Evolutionary conservation across 2,797 vertebrate genomes (phyloP).

Genomic region (Anguilla pacifica): DNA sequence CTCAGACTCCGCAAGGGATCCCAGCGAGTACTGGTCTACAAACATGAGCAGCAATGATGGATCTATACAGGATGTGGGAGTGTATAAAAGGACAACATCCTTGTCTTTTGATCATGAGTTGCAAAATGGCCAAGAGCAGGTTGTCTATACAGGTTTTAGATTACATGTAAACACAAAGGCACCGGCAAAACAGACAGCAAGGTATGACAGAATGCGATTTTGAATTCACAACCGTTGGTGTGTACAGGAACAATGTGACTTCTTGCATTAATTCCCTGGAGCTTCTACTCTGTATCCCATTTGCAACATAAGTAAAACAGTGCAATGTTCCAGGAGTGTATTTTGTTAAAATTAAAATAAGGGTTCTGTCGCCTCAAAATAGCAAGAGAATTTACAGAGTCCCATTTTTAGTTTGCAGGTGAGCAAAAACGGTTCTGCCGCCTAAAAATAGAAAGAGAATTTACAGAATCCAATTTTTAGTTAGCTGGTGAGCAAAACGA

Average conservation of each 20-base stretch:
- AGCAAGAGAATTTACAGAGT: not conserved
- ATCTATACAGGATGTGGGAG: not conserved
- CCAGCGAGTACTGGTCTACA: not conserved
- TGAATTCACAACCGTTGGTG: not conserved
- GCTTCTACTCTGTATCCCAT: not conserved
- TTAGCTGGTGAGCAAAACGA: no score
- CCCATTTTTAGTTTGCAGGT: no score
- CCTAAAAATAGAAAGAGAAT: no score
- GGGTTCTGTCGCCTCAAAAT: not conserved
- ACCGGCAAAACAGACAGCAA: not conserved
- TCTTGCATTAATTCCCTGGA: not conserved
- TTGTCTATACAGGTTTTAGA: not conserved
- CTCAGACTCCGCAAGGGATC: not conserved
- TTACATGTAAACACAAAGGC: slow-evolving; percentile 14
- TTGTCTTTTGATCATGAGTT: not conserved
- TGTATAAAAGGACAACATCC: not conserved
- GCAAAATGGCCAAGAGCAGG: not conserved
- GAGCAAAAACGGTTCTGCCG: no score
- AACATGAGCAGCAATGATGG: not conserved
- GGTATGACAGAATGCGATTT: not conserved
- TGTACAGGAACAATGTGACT: not conserved
- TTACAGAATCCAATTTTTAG: no score
- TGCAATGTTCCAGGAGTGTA: not conserved
- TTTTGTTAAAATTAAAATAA: slow-evolving; percentile 18
- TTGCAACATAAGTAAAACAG: not conserved